Conservation (phyloP, 2,888 invertebrate genomes). For the Zhuqinia jingwanae region DNA sequence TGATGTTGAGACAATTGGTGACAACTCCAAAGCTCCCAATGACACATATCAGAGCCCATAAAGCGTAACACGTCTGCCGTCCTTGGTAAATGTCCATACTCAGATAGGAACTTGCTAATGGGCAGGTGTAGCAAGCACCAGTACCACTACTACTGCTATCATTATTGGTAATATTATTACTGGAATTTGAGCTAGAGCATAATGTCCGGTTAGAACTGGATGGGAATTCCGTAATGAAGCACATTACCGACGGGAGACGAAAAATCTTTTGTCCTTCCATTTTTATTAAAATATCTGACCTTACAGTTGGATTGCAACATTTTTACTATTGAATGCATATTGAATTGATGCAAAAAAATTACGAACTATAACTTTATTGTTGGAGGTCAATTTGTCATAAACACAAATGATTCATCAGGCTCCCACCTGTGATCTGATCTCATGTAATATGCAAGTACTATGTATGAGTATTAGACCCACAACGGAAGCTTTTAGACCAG, state of each 20-base stretch:
- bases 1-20: slow-evolving; percentile 59
- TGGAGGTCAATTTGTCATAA: too few relatives aligned
- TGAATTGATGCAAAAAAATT: too few relatives aligned
- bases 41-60: slow-evolving; percentile 41
- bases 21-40: slow-evolving; percentile 55
- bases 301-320: background rate
- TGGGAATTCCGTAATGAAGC: slow-evolving; percentile 43
- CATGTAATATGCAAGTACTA: too few relatives aligned
- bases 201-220: slow-evolving; percentile 38
- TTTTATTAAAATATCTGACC: too few relatives aligned
- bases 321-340: too few relatives aligned
- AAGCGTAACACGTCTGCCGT: slow-evolving; percentile 43
- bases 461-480: too few relatives aligned
- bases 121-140: slow-evolving; percentile 31
- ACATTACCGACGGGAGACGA: slow-evolving; percentile 48
- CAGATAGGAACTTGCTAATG: slow-evolving; percentile 46
- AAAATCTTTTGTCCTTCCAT: slow-evolving; percentile 24
- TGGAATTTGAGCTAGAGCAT: slow-evolving; percentile 30
- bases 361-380: too few relatives aligned
- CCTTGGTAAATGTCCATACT: slow-evolving; percentile 26
- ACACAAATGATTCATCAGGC: too few relatives aligned
- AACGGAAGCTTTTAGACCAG: too few relatives aligned
- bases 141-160: background rate
- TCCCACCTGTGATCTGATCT: too few relatives aligned
- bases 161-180: background rate